Evolutionary conservation across 2,888 invertebrate genomes (phyloP).

Genomic region (Abrostola tripartita): DNA sequence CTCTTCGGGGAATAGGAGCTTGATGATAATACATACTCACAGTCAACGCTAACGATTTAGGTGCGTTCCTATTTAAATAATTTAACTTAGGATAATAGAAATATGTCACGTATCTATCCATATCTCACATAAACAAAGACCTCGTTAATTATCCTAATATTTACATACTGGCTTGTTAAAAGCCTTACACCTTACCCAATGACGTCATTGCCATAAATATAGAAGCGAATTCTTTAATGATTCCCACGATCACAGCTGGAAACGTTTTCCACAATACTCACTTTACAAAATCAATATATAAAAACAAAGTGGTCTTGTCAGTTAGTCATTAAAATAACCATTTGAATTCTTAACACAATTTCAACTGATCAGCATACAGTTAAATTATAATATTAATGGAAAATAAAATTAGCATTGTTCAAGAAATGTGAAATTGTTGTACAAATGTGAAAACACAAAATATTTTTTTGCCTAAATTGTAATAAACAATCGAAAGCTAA

Average conservation of each 20-base stretch:
- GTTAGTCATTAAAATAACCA: conserved; percentile 38
- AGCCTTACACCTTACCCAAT: neutral
- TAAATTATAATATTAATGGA: neutral
- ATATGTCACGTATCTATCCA: neutral
- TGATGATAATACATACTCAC: too few relatives aligned
- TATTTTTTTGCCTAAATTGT: neutral
- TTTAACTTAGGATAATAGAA: too few relatives aligned
- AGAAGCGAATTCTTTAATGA: neutral
- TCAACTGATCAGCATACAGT: conserved; percentile 6
- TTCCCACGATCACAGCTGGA: conserved; percentile 22
- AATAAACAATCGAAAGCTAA: neutral
- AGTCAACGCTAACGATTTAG: too few relatives aligned
- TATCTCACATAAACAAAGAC: neutral
- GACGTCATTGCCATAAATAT: neutral
- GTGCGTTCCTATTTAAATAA: too few relatives aligned
- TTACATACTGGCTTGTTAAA: neutral
- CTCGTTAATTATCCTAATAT: neutral
- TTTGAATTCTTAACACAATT: conserved; percentile 22
- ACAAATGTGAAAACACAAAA: neutral
- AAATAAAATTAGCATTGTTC: conserved; percentile 1
- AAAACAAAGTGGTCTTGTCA: conserved; percentile 29
- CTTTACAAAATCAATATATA: conserved; percentile 30
- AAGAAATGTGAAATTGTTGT: neutral
- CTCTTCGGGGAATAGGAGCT: too few relatives aligned
- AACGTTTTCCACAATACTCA: conserved; percentile 20